phyloP scores from a whole-genome alignment of 2,888 invertebrate species.

The Morinoia aosen region DNA sequence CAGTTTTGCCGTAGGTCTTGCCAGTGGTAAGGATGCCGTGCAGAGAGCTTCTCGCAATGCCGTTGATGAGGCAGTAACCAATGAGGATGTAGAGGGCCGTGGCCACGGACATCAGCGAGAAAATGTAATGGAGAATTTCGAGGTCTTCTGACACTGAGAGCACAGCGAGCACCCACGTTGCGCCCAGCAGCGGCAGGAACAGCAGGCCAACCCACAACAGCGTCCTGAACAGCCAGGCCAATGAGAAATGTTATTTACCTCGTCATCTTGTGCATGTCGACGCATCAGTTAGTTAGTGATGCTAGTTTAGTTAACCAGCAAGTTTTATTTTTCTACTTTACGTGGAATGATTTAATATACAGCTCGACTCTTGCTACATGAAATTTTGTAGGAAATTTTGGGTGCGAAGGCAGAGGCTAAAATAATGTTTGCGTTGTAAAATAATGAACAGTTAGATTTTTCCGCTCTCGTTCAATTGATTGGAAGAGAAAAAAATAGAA shows the following conservation, averaged over 20 bases:
- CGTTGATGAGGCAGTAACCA: slow-evolving; percentile 89
- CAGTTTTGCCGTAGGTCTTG: slow-evolving; percentile 70
- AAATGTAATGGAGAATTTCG: slow-evolving; percentile 81
- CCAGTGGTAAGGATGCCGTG: slow-evolving; percentile 74
- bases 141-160: slow-evolving; percentile 83
- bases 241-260: slow-evolving; percentile 16
- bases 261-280: not conserved
- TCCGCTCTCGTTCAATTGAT: too few species aligned
- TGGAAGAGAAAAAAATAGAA: too few species aligned
- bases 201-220: slow-evolving; percentile 89
- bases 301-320: not conserved
- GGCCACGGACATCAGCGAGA: slow-evolving; percentile 82
- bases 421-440: too few species aligned
- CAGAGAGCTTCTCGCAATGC: slow-evolving; percentile 84
- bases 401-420: too few species aligned
- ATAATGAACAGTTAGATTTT: too few species aligned
- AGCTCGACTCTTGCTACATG: too few species aligned
- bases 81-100: slow-evolving; percentile 88
- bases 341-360: too few species aligned
- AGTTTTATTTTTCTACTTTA: not conserved
- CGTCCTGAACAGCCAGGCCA: slow-evolving; percentile 75
- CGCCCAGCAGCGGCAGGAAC: slow-evolving; percentile 85
- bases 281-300: too few species aligned
- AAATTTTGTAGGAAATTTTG: too few species aligned
- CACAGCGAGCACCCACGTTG: slow-evolving; percentile 88